Conservation (phyloP, 2,113 vertebrate genomes). For the Anarhynchus alexandrinus region DNA sequence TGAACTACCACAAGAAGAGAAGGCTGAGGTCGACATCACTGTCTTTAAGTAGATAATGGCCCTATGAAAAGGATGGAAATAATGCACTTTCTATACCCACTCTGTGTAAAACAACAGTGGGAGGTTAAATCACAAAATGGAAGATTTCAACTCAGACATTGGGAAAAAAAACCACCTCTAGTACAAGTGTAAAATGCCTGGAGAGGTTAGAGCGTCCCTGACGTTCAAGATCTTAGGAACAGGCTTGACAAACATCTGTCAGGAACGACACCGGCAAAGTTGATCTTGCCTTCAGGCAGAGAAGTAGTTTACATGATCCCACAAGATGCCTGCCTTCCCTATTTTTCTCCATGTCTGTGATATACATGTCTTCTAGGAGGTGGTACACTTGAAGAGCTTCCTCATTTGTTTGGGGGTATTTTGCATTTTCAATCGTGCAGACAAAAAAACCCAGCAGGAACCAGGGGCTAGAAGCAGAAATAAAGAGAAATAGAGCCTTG, state of each 20-base stretch:
- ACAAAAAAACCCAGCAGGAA: not conserved
- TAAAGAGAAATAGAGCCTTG: not conserved
- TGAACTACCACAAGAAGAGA: not conserved
- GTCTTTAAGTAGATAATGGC: not conserved
- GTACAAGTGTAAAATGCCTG: not conserved
- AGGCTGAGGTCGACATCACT: rapidly evolving
- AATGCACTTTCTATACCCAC: not conserved
- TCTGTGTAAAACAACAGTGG: not conserved
- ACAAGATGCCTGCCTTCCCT: not conserved
- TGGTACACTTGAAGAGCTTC: not conserved
- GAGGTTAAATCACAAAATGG: not conserved
- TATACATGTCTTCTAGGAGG: not conserved
- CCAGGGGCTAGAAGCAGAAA: not conserved
- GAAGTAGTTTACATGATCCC: not conserved
- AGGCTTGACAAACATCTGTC: not conserved
- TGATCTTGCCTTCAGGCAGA: not conserved
- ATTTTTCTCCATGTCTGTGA: not conserved
- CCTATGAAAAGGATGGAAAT: not conserved
- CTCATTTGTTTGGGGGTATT: not conserved
- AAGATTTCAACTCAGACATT: not conserved
- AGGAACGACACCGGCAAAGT: not conserved
- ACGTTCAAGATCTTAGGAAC: not conserved
- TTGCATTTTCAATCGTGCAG: not conserved
- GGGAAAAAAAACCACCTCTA: not conserved
- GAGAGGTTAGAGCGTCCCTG: not conserved